Base-by-base conservation (phyloP, 1,140 invertebrate species). In the Leguminivora glycinivorella region DNA sequence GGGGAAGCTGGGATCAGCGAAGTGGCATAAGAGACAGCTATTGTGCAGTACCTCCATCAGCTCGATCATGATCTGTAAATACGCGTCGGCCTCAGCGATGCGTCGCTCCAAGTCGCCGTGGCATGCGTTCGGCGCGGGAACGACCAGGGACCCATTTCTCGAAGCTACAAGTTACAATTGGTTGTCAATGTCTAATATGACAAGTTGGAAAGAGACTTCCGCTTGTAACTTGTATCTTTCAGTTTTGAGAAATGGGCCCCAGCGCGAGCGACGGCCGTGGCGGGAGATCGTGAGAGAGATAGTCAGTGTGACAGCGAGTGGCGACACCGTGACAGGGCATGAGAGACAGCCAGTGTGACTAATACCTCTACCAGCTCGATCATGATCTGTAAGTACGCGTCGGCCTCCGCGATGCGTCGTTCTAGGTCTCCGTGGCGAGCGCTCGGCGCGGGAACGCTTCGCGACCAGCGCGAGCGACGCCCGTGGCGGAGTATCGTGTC, bases 311-410 rank as follows among this genome's bases (percentile, higher is more conserved):
- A n/a, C n/a, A n/a, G n/a, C n/a, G n/a, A n/a, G n/a, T n/a, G n/a
- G n/a, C n/a, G n/a, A n/a, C n/a, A n/a, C n/a, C n/a, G n/a, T n/a
- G n/a, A n/a, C n/a, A n/a, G n/a, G n/a, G n/a, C n/a, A n/a, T 43
- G 31, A 43, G 40, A 43, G 12, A 17, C 40, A 43, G 1, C 40
- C 5, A 14, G 40, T 34, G 31, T 10, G 40, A 43, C 4, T 14
- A n/a, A n/a, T n/a, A 52, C 47, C 47, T 52, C 47, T 19, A 63
- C 58, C 92, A 98, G 97, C 78, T 99, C 97, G 74, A 99, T 99
- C 86, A 99, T 94, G 68, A 99, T 93, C 92, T 99, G 98, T 56
- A 99, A 93, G 92, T 99, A 99, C 26, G 96, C 96, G 92, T 99
- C 98, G 17, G 98, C 97, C 92, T 99, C 98, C 0, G 96, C 94